phyloP scores from a whole-genome alignment of 2,888 invertebrate species.

The Gerris lacustris region DNA sequence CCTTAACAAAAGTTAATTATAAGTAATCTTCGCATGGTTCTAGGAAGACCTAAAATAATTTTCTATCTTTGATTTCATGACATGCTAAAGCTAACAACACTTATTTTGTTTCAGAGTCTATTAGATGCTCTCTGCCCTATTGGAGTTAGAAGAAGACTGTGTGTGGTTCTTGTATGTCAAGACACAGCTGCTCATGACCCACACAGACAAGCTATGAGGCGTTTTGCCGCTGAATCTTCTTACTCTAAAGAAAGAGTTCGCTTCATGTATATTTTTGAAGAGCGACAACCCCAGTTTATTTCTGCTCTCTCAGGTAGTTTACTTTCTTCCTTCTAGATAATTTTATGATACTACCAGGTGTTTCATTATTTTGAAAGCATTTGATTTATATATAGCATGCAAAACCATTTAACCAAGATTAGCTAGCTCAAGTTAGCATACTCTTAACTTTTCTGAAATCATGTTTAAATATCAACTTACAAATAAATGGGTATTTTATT shows the following conservation, averaged over 20 bases:
- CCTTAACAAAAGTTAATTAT: too few species aligned
- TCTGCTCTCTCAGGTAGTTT: constrained; percentile 47
- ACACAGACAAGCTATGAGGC: constrained; percentile 55
- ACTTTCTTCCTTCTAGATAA: too few species aligned
- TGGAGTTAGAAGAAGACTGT: constrained; percentile 57
- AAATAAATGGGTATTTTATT: too few species aligned
- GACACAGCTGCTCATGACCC: constrained; percentile 48
- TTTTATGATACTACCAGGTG: constrained; percentile 32
- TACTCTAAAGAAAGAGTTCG: constrained; percentile 55
- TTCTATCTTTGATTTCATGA: too few species aligned
- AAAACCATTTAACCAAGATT: constrained; percentile 19
- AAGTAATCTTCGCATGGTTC: too few species aligned
- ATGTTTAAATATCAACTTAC: too few species aligned
- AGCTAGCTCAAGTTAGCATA: too few species aligned
- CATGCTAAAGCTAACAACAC: too few species aligned
- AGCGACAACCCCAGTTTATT: constrained; percentile 70
- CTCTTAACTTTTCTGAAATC: too few species aligned
- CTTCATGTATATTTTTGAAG: constrained; percentile 76
- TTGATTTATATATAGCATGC: background rate
- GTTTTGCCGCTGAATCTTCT: constrained; percentile 55
- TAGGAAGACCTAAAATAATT: too few species aligned
- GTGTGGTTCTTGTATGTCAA: constrained; percentile 68
- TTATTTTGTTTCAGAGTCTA: constrained; percentile 42
- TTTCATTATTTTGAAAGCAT: background rate
- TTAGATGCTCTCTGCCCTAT: constrained; percentile 79